These are phyloP conservation scores for Psephotus haematonotus DNA, from an alignment of 2,113 vertebrate genomes.

Conservation along the genomic window DNA sequence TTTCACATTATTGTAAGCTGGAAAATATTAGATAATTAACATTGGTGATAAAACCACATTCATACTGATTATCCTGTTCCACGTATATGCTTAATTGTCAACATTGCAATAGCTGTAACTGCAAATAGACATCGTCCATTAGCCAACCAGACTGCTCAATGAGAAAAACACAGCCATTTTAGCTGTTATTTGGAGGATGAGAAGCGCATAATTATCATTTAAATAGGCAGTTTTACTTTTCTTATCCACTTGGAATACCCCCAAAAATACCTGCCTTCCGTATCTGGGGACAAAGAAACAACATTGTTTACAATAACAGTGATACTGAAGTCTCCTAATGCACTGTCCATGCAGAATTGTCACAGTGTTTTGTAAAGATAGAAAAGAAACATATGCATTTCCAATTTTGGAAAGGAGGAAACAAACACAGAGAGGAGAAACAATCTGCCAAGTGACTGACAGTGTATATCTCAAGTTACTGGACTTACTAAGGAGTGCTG, in stretches of 20 bases:
- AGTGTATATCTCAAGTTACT: neutral
- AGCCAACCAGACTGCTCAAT: conserved; percentile 65
- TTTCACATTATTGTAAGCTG: conserved; percentile 52
- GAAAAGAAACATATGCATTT: neutral
- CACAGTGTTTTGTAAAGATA: neutral
- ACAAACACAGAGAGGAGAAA: neutral
- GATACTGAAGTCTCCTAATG: neutral
- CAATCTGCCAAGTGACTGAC: neutral
- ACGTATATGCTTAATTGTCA: conserved; percentile 70
- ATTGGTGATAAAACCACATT: conserved; percentile 57
- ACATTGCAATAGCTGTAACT: conserved; percentile 66
- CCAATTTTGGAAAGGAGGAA: neutral
- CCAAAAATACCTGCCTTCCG: neutral
- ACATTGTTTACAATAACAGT: neutral
- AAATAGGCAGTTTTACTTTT: conserved; percentile 36
- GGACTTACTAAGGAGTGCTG: neutral
- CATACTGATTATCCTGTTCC: conserved; percentile 55
- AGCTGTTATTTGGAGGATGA: conserved; percentile 49
- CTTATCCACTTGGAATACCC: neutral
- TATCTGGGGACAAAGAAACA: neutral
- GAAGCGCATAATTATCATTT: conserved; percentile 45
- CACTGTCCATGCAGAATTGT: neutral
- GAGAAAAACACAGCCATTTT: conserved; percentile 59
- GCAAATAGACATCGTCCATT: conserved; percentile 73
- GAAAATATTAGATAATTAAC: conserved; percentile 73